Evolutionary conservation across 2,888 invertebrate species (phyloP), one percentile per base, ranked within the genome.

Genomic region (Conchocele bisecta): DNA sequence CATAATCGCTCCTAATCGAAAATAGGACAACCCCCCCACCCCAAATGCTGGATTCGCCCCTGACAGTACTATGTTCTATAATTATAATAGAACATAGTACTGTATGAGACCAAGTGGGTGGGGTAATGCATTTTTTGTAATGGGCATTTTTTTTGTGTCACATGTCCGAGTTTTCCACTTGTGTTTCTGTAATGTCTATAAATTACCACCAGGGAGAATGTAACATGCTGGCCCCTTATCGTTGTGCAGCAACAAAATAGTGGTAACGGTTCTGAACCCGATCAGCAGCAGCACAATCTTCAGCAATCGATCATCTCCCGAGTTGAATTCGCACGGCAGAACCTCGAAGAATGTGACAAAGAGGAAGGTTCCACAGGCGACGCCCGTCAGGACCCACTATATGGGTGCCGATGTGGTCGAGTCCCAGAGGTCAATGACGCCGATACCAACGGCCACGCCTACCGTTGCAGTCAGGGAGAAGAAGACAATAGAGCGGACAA

Each of bases 261-360:
- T 82, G 20, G 85, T 83, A 5, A 89, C 84, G 39, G 87, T 84
- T 13, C 75, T 64, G 73, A 85, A 89, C 2, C 90, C 90, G 4
- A 90, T 39, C 1, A 90, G 51, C 20, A 90, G 67, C 70, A 83
- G 88, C 33, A 89, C 42, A 3, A 89, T 75, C 64, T 90, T 90
- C 24, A 89, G 50, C 28, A 90, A 48, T 17, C 92, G 83, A 68
- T 91, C 86, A 59, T 88, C 83, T 48, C 77, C 67, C 13, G 86
- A 85, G 75, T 92, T 92, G 57, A 93, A 92, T 67, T 95, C 95
- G 70, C 95, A 93, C 6, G 95, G 94, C 85, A 98, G 93, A 60
- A 98, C 96, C 92, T 98, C 98, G 91, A 98, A 98, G 92, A 98
- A 98, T n/a, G 98, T 97, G 17, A 98, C 97, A 92, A 98, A 98